Base-by-base conservation (phyloP, 2,888 invertebrate species). In the Danaus chrysippus region DNA sequence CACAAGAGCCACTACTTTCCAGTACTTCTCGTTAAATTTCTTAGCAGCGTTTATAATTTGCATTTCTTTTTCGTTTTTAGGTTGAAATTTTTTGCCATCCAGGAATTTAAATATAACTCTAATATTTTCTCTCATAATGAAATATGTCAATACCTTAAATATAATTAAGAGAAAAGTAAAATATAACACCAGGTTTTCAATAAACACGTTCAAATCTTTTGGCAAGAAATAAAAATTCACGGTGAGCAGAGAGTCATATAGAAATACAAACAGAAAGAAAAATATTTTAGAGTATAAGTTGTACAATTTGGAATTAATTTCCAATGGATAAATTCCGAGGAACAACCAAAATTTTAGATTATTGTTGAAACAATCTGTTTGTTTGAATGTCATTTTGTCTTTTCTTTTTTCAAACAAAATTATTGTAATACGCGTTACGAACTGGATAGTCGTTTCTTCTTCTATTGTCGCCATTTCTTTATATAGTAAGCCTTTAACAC, bases 171-270 rank as follows among this genome's bases (percentile, higher is more conserved):
- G 3, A 59, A 76, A 74, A 0, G 77, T 81, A 34, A 83, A 82
- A 71, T 79, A 84, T 68, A 86, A 81, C 62, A 84, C 66, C 72
- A 82, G 63, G 69, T 83, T 79, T 58, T 79, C 81, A 12, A 83
- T 75, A 61, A 82, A 73, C 23, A 71, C 55, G 15, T 84, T 83
- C 42, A 86, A 59, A 42, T 77, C 64, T 60, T 65, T 72, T 0
- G 80, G 77, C 42, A 85, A 54, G 58, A 73, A 85, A 68, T 66
- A 79, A 55, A 84, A 80, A 69, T 83, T 85, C 8, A 81, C 52
- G 0, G 79, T 70, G 6, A 65, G 64, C 5, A 86, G 23, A 11
- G 68, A 34, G 57, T 68, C 65, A 61, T 78, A 82, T 2, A 75
- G 10, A 11, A 79, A 54, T n/a, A 79, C 60, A 41, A 79, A 73